These are phyloP conservation scores for Myiozetetes cayanensis DNA, from an alignment of 2,113 vertebrate genomes.

Conservation along the genomic window DNA sequence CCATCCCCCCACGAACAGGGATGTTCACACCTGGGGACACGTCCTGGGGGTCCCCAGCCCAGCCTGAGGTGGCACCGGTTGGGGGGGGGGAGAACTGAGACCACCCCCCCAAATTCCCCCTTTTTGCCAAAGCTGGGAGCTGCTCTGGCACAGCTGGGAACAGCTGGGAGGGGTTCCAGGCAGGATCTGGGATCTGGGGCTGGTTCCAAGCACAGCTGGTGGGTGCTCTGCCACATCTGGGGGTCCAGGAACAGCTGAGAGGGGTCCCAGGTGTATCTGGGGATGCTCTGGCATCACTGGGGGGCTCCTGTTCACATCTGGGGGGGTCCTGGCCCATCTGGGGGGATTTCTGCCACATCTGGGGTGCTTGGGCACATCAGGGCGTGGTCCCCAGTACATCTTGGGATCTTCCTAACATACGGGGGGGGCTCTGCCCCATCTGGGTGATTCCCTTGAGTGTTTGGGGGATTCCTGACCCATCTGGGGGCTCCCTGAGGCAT, in stretches of 20 bases:
- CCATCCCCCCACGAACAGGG: not conserved
- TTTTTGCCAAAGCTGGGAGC: not conserved
- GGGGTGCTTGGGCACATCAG: not conserved
- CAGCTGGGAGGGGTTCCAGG: not conserved
- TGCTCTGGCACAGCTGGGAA: not conserved
- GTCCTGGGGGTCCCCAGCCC: not conserved
- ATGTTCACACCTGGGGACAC: not conserved
- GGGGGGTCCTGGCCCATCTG: not conserved
- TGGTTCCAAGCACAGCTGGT: not conserved
- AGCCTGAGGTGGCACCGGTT: rapidly evolving
- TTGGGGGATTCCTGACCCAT: not conserved
- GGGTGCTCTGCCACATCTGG: not conserved
- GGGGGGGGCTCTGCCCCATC: not conserved
- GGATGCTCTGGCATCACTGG: not conserved
- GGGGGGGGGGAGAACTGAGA: not conserved
- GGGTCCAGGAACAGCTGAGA: not conserved
- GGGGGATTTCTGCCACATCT: not conserved
- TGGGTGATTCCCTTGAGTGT: not conserved
- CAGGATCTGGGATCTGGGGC: not conserved
- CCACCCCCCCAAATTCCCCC: not conserved
- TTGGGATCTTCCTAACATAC: rapidly evolving
- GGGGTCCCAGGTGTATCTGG: too few relatives aligned
- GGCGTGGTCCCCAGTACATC: too few relatives aligned
- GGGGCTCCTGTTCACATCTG: not conserved
- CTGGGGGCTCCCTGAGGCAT: not conserved